Base-by-base conservation (phyloP, 2,113 vertebrate genomes). In the Heterotis niloticus region DNA sequence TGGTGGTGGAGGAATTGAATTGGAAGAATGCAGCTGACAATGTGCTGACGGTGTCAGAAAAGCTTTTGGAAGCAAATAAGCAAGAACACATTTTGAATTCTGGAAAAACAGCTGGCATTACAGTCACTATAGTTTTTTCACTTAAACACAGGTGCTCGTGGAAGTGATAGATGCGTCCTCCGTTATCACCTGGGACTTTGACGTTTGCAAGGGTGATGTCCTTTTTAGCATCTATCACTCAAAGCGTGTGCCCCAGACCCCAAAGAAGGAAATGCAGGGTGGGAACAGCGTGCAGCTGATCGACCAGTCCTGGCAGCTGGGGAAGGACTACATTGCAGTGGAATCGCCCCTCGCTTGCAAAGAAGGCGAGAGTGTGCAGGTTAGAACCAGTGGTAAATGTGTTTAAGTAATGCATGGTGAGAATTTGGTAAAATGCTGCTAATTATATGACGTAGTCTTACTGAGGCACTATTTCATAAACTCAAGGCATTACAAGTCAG, bases 161-260 rank as follows among this genome's bases (percentile, higher is more conserved):
- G 95, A 99, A 90, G 97, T 99, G 26, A 96, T 96, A 70, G 96
- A 99, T 0, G 95, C 96, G 79, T 93, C 96, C 0, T 98, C 96
- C 0, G 97, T 99, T 80, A 96, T 99, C 92, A 99, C 96, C 0
- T 99, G 98, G 96, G 97, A 99, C 89, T 99, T 99, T 66, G 98
- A 99, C 0, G 96, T 99, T 79, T 98, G 97, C 88, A 98, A 97
- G 88, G 98, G 98, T 0, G 96, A 99, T 80, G 90, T 99, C 0
- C 93, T 97, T 52, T 99, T 99, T 83, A 98, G 96, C 87, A 96
- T 99, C 87, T 98, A 94, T 81, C 97, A 99, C 88, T 97, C 96
- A 71, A 98, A 98, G 83, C 89, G 94, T 75, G 92, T 95, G 0
- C 96, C 96, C 0, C 96, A 96, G 86, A 92, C 91, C 95, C 17